A percentile compares a stretch with the other conserved stretches of the same genome.
These are phyloP conservation scores for Tenualosa thibaudeaui DNA, from an alignment of 2,797 vertebrate genomes.

Conservation along the genomic window DNA sequence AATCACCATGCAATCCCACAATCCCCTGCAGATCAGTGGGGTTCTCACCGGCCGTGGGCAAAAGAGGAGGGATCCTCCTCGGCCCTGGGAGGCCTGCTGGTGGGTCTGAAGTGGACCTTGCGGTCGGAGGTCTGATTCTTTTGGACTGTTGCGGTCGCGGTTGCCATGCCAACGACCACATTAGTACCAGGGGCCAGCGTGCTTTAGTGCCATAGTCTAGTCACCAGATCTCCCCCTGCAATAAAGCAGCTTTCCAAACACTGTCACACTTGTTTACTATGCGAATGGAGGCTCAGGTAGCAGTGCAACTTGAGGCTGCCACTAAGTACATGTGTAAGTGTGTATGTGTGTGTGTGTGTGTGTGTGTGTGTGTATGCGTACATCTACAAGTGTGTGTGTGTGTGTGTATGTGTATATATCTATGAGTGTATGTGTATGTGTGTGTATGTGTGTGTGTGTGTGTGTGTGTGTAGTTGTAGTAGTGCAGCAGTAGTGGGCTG, in stretches of 20 bases:
- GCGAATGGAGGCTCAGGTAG: background rate
- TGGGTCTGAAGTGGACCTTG: background rate
- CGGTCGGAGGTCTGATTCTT: background rate
- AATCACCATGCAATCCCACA: background rate
- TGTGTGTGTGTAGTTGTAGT: background rate
- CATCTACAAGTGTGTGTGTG: background rate
- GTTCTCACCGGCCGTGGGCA: too few species aligned
- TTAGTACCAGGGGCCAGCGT: background rate
- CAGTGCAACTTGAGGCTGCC: background rate
- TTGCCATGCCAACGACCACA: background rate
- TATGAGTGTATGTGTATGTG: background rate
- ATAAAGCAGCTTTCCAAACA: background rate
- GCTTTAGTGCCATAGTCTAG: slow-evolving; percentile 9
- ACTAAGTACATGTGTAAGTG: background rate
- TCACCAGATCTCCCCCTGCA: background rate
- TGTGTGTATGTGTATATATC: background rate
- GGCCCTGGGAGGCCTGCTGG: background rate
- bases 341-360: slow-evolving; percentile 30
- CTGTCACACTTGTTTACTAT: background rate
- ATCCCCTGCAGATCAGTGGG: background rate
- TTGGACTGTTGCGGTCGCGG: background rate
- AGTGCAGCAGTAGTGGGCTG: background rate
- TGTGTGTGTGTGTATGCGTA: slow-evolving; percentile 25
- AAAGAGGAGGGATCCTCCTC: too few species aligned
- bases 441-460: background rate